Evolutionary conservation across 2,113 vertebrate genomes (phyloP).

Genomic region (Pelobates fuscus): DNA sequence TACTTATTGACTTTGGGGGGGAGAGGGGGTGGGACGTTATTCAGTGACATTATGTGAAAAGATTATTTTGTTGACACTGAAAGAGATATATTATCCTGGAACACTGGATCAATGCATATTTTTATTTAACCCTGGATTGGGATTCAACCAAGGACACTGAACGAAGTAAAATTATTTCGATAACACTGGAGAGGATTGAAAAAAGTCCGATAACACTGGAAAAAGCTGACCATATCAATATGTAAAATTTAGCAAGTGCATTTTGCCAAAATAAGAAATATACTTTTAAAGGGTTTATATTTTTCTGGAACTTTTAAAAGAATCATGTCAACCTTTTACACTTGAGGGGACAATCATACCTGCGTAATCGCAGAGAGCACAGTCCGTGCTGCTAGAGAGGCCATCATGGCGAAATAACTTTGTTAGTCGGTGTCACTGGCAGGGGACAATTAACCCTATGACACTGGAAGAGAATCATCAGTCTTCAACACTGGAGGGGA

Average conservation of each 20-base stretch:
- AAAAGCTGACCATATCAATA: too few relatives aligned
- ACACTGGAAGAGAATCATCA: slow-evolving; percentile 2
- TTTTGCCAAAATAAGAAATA: too few relatives aligned
- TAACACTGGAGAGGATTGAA: neutral
- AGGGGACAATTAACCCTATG: neutral
- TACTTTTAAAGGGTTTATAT: neutral
- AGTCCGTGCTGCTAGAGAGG: neutral
- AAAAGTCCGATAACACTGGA: too few relatives aligned
- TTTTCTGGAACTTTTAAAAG: neutral
- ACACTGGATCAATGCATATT: neutral
- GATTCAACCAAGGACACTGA: neutral
- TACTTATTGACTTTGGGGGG: neutral
- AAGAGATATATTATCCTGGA: neutral
- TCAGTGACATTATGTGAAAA: neutral
- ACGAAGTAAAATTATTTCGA: neutral
- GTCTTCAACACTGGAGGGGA: slow-evolving; percentile 13
- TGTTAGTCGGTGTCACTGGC: neutral
- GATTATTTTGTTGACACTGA: slow-evolving; percentile 1
- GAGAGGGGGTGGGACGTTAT: neutral
- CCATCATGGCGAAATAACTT: too few relatives aligned
- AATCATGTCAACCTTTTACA: neutral
- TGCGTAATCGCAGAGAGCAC: too few relatives aligned
- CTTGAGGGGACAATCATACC: neutral
- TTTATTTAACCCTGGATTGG: neutral
- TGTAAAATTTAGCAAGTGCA: too few relatives aligned